Evolutionary conservation across 2,797 vertebrate species (phyloP).

Genomic region (Limosa lapponica): DNA sequence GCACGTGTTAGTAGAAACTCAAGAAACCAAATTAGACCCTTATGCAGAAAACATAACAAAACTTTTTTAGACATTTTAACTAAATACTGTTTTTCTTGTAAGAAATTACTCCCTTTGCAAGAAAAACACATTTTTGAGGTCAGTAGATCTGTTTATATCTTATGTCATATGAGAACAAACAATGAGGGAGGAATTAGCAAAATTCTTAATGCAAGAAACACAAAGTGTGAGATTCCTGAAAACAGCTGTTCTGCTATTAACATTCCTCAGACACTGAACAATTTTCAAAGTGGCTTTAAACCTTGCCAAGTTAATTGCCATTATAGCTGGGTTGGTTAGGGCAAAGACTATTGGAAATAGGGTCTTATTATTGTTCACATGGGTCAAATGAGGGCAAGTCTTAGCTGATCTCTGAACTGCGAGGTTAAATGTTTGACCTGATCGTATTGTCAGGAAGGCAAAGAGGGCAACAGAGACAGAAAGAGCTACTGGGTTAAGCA

Average conservation of each 20-base stretch:
- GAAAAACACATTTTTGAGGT: constrained; percentile 63
- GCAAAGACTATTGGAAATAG: constrained; percentile 50
- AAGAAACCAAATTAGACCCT: constrained; percentile 17
- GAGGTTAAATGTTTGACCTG: constrained; percentile 67
- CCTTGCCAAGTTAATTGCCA: constrained; percentile 51
- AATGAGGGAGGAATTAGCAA: constrained; percentile 58
- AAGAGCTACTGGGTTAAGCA: not conserved
- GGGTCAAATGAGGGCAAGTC: constrained; percentile 47
- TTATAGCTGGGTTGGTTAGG: constrained; percentile 15
- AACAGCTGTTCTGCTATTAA: constrained; percentile 62
- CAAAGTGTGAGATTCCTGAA: constrained; percentile 53
- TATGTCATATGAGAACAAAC: constrained; percentile 49
- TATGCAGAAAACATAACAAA: constrained; percentile 28
- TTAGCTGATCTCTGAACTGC: constrained; percentile 41
- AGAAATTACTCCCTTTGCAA: constrained; percentile 31
- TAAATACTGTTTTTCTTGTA: constrained; percentile 26
- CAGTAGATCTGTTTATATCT: constrained; percentile 52
- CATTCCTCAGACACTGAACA: constrained; percentile 39
- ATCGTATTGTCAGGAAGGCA: not conserved
- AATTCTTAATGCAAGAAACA: constrained; percentile 55
- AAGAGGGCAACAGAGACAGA: not conserved
- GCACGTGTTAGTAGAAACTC: not conserved
- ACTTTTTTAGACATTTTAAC: not conserved
- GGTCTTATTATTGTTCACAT: constrained; percentile 6
- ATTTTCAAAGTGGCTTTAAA: constrained; percentile 55